Base-by-base conservation (phyloP, 1,140 invertebrate genomes). In the Drosophila suzukii region DNA sequence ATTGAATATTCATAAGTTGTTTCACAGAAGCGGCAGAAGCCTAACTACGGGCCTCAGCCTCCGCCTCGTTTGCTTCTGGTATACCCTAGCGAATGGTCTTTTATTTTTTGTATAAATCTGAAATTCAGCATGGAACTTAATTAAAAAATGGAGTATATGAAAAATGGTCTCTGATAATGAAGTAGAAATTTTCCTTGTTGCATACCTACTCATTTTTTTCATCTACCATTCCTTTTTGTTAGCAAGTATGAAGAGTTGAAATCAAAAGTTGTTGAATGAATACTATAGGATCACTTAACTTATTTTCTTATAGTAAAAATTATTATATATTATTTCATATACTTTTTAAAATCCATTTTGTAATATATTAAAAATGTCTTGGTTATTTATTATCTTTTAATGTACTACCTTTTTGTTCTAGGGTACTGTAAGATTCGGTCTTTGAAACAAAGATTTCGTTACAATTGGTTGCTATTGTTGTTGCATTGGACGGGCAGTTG, bases 1-100 rank as follows among this genome's bases (percentile, higher is more conserved):
- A 88, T 88, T 88, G 83, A 88, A 88, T 88, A 88, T 88, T 88
- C 83, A 88, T 88, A 88, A 88, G 84, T 88, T 89, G 79, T 74
- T 65, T 51, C 63, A 83, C 75, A 89, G 74, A 57, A 49, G 65
- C 68, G 24, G 53, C 61, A 50, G 75, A 51, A 66, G 83, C 76
- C 84, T 83, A 77, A 88, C 76, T 56, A 68, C 53, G 57, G 41
- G 75, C 66, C 57, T 68, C 53, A 17, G 44, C 11, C 67, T 66
- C 27, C 38, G 36, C 20, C 13, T 56, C 63, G 44, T 65, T 66
- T 34, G 36, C 50, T 7, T 15, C 38, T 13, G 54, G 7, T 10
- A 53, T 68, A 53, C 61, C 15, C 65, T 66, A 0, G 7, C 39
- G 13, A 30, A 44, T 24, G 30, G 65, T 44, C 4, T 39, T 17